Evolutionary conservation across 2,113 vertebrate genomes (phyloP).

Genomic region (Chionodraco myersi): DNA sequence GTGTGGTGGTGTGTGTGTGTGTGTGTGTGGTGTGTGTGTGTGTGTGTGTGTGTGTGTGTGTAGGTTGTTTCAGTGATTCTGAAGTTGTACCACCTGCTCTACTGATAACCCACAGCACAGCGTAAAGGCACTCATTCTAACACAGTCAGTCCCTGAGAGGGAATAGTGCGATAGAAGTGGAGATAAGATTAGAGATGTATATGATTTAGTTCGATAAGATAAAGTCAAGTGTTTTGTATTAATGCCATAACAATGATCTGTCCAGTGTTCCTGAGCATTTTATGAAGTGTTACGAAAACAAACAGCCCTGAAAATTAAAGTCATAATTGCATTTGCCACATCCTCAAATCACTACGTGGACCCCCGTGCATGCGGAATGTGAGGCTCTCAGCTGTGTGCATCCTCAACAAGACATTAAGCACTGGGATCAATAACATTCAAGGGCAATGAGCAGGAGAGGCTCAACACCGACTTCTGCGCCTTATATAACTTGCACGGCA

Average conservation of each 20-base stretch:
- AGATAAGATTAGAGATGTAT: background rate
- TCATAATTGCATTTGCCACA: slow-evolving; percentile 50
- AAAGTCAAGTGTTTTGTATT: no score
- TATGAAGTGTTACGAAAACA: slow-evolving; percentile 23
- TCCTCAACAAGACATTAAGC: slow-evolving; percentile 65
- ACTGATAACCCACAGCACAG: background rate
- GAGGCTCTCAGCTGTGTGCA: slow-evolving; percentile 51
- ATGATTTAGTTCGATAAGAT: no score
- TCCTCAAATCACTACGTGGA: slow-evolving; percentile 38
- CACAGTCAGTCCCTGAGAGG: background rate
- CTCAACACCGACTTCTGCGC: slow-evolving; percentile 7
- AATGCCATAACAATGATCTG: background rate
- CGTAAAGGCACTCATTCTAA: background rate
- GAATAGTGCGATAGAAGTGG: background rate
- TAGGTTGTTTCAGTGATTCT: slow-evolving; percentile 6
- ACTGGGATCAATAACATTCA: slow-evolving; percentile 76
- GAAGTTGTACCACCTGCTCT: slow-evolving; percentile 25
- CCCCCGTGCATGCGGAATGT: slow-evolving; percentile 2
- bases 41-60: background rate
- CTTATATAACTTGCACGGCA: slow-evolving; percentile 19
- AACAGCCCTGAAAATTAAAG: slow-evolving; percentile 15
- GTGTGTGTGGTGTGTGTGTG: no score
- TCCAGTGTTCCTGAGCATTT: background rate
- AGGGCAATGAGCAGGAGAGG: slow-evolving; percentile 66
- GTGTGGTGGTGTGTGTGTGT: background rate